Conservation (phyloP, 2,113 vertebrate genomes). For the Tragelaphus scriptus region DNA sequence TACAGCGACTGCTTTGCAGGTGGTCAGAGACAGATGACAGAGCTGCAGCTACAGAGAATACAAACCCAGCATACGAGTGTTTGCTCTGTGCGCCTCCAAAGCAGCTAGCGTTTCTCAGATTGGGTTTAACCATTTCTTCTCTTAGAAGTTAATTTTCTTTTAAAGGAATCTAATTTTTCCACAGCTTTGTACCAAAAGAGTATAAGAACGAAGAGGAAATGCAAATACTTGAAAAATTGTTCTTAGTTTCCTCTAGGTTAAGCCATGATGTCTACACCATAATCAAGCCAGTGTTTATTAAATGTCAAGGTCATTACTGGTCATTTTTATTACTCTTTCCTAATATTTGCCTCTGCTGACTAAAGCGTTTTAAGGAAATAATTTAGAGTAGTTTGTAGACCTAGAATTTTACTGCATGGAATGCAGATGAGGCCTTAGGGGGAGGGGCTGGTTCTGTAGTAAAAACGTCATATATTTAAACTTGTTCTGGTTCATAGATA, state of each 20-base stretch:
- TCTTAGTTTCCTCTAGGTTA: background rate
- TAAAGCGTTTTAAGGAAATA: background rate
- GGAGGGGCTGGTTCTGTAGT: too few species aligned
- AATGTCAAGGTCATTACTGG: background rate
- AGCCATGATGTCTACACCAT: background rate
- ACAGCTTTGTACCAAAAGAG: background rate
- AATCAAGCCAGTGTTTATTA: background rate
- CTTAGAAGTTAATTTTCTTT: background rate
- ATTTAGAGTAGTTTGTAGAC: background rate
- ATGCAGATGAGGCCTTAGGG: background rate
- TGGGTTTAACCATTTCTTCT: background rate
- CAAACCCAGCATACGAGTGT: background rate
- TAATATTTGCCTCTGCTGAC: background rate
- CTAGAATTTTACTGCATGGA: background rate
- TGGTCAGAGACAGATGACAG: background rate
- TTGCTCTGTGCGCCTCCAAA: background rate
- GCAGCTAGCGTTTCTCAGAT: background rate
- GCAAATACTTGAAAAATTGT: background rate
- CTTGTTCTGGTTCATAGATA: background rate
- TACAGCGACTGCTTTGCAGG: background rate
- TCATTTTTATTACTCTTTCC: background rate
- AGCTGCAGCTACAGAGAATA: background rate
- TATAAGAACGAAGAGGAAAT: background rate
- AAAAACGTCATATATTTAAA: background rate
- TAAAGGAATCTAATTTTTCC: background rate